phyloP scores from a whole-genome alignment of 2,113 vertebrate species.

The Thermophis baileyi region DNA sequence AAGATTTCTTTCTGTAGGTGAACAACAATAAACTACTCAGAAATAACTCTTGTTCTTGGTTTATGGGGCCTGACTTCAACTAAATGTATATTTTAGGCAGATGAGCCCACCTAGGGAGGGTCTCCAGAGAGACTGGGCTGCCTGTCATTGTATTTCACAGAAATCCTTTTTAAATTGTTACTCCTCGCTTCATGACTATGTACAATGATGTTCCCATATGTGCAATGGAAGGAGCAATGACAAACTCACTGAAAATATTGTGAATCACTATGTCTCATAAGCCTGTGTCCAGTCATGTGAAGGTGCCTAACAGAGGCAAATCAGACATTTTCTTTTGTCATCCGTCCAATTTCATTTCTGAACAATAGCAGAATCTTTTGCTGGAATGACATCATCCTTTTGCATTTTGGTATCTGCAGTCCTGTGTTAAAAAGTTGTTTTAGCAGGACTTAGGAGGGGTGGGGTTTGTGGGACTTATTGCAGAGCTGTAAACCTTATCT shows the following conservation, averaged over 20 bases:
- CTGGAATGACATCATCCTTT: constrained; percentile 6
- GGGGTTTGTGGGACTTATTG: constrained; percentile 27
- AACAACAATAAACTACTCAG: neutral
- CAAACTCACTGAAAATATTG: neutral
- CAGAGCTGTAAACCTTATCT: constrained; percentile 74
- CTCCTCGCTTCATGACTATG: neutral
- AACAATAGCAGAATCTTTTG: constrained; percentile 7
- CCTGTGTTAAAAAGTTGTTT: constrained; percentile 44
- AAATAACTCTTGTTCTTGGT: neutral
- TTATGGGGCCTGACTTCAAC: neutral
- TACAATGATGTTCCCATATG: neutral
- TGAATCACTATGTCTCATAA: neutral
- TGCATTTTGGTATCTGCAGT: constrained; percentile 22
- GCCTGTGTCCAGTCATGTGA: neutral
- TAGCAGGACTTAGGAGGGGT: constrained; percentile 29
- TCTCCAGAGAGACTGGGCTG: neutral
- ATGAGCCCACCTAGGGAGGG: neutral
- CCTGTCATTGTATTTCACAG: neutral
- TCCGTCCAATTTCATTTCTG: neutral
- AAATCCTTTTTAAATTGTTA: neutral
- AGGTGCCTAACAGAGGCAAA: neutral
- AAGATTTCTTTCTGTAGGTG: neutral
- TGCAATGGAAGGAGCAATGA: neutral
- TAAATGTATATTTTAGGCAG: neutral
- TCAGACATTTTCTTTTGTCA: neutral